Evolutionary conservation across 1,140 invertebrate genomes (phyloP).

Genomic region (Cyrtorhinus lividipennis): DNA sequence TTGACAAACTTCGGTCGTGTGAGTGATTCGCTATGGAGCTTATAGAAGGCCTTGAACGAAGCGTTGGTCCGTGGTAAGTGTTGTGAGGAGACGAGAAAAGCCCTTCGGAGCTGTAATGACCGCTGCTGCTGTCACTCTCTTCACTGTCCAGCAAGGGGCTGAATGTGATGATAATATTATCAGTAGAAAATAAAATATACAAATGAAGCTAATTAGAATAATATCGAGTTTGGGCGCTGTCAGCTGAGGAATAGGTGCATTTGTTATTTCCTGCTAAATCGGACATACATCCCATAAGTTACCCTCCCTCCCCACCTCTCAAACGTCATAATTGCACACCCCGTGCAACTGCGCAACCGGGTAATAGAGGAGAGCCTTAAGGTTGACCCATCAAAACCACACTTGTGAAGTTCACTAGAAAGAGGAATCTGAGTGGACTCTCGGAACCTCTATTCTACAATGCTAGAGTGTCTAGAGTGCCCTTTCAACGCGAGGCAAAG

Average conservation of each 20-base stretch:
- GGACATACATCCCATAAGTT: not conserved
- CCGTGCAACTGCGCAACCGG: too few species aligned
- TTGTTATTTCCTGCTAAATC: not conserved
- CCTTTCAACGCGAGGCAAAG: too few species aligned
- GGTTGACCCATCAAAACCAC: too few species aligned
- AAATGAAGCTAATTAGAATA: not conserved
- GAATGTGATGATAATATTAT: not conserved
- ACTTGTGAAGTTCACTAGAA: too few species aligned
- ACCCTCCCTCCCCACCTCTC: not conserved
- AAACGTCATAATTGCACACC: too few species aligned
- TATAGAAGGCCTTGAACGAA: slow-evolving; percentile 11
- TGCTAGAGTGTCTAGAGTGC: too few species aligned
- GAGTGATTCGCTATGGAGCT: slow-evolving; percentile 18
- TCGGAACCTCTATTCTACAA: too few species aligned
- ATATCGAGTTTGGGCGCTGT: too few species aligned
- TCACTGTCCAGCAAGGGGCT: not conserved
- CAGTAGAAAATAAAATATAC: not conserved
- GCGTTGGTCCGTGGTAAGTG: slow-evolving; percentile 78
- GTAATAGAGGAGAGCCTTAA: too few species aligned
- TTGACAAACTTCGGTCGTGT: slow-evolving; percentile 25
- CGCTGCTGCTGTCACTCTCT: not conserved
- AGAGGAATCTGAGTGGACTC: too few species aligned
- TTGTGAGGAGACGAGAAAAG: slow-evolving; percentile 54
- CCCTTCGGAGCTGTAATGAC: not conserved
- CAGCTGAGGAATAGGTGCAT: not conserved